A percentile compares a stretch with the other conserved stretches of the same genome.
Conservation (phyloP, 2,888 invertebrate genomes). For the Flexamia atlantica region DNA sequence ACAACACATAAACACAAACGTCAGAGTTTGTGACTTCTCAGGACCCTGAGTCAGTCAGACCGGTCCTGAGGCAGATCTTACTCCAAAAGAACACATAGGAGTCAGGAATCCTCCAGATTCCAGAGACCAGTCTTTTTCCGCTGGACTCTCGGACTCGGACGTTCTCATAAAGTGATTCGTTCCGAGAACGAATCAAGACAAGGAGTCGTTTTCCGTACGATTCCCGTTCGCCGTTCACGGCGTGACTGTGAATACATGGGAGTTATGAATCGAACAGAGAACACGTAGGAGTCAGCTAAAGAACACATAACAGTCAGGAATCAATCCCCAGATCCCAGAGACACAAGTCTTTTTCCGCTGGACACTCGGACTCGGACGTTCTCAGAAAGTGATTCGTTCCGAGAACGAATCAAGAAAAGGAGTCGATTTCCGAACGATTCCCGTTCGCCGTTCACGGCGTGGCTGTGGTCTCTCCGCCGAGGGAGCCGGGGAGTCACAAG, state of each 20-base stretch:
- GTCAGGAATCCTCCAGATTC: too few relatives aligned
- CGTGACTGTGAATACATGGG: slow-evolving; percentile 27
- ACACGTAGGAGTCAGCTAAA: too few relatives aligned
- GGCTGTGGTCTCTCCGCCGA: slow-evolving; percentile 50
- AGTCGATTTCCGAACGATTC: slow-evolving; percentile 11
- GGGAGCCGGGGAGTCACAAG: slow-evolving; percentile 77
- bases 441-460: slow-evolving; percentile 34
- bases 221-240: slow-evolving; percentile 25
- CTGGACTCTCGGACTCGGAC: background rate
- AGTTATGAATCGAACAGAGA: too few relatives aligned
- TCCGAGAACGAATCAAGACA: background rate
- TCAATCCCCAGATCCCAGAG: too few relatives aligned
- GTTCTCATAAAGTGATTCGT: background rate
- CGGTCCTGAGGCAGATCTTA: too few relatives aligned
- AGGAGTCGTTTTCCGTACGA: slow-evolving; percentile 13
- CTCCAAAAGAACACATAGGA: too few relatives aligned
- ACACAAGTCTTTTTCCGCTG: background rate
- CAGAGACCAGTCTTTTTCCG: background rate
- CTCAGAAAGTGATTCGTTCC: background rate
- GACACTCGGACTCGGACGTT: background rate
- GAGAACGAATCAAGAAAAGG: background rate
- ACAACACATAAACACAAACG: slow-evolving; percentile 9
- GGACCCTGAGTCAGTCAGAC: background rate
- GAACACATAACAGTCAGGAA: too few relatives aligned
- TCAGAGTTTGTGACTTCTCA: background rate